Evolutionary conservation across 2,113 vertebrate genomes (phyloP), one percentile per base, ranked within the genome.

Genomic region (Clupea harengus): DNA sequence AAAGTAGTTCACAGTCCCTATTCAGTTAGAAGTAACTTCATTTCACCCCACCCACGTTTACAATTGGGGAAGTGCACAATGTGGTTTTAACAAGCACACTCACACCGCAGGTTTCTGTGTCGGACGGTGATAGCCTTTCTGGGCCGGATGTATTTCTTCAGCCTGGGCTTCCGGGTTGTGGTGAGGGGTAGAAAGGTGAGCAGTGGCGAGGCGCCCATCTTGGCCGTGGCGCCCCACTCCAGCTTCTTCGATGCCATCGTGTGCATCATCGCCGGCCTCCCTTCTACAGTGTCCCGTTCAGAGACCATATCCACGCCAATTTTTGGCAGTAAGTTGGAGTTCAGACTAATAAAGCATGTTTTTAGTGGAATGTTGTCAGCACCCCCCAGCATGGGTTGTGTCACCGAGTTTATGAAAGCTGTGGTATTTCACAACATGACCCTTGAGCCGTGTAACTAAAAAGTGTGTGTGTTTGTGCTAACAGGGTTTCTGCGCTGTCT

Each of bases 161-260:
- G 92, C n/a, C 95, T 99, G 97, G 98, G 98, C 45, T 99, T 99
- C 91, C 88, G 88, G 3, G 95, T 99, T 47, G 93, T 94, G 32
- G 94, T 99, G 49, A 97, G 96, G 87, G 98, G 98, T 2, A 95
- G 93, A 89, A 89, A 93, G 10, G 97, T 94, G 0, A 91, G 87
- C 80, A 94, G 93, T 0, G 18, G 0, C 2, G 96, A 98, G 84
- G 98, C 98, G 0, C 97, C 98, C 0, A 95, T 99, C 89, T 93
- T 99, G 83, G 97, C 95, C 0, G 97, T 94, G 81, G 98, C 98
- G 4, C 98, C 98, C 46, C 98, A 99, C 89, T 99, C 98, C 25
- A 96, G 95, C 0, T 99, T 98, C 93, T 99, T 98, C n/a, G 98
- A 99, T 84, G 97, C 95, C 32, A 96, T 99, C 0, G 93, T 96